Conservation (phyloP, 2,113 vertebrate species). For the Girardinichthys multiradiatus region DNA sequence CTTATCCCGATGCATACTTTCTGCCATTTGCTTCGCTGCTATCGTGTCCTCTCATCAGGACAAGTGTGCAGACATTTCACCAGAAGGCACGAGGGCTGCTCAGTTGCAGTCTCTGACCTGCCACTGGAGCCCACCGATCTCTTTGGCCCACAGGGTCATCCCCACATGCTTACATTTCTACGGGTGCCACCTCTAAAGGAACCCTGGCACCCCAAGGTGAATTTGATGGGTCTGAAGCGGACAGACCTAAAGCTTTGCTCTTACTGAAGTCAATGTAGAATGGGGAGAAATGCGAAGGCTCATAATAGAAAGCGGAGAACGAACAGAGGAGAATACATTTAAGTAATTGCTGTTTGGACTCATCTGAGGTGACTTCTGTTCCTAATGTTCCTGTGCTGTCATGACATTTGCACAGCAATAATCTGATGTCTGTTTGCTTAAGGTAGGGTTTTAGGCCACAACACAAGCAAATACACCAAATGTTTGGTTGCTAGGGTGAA, state of each 20-base stretch:
- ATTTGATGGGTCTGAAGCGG: conserved; percentile 45
- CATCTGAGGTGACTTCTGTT: conserved; percentile 5
- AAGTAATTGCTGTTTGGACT: conserved; percentile 48
- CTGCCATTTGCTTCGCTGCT: conserved; percentile 12
- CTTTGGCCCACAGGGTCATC: not conserved
- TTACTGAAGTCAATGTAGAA: conserved; percentile 44
- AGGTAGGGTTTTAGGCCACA: conserved; percentile 29
- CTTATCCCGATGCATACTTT: conserved; percentile 11
- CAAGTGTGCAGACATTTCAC: conserved; percentile 8
- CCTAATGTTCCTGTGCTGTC: conserved; percentile 16
- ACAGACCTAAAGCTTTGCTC: conserved; percentile 49
- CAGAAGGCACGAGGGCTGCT: conserved; percentile 3
- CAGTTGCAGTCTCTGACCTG: conserved; percentile 16
- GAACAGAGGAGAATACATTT: conserved; percentile 26
- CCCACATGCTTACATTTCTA: conserved; percentile 25
- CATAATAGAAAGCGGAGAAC: conserved; percentile 16
- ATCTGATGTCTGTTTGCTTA: conserved; percentile 38
- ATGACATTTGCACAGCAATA: not conserved
- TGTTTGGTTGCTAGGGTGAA: conserved; percentile 45
- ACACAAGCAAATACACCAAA: not conserved
- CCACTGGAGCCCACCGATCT: not conserved
- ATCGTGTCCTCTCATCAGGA: conserved; percentile 26
- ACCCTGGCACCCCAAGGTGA: conserved; percentile 42
- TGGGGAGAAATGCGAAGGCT: conserved; percentile 26
- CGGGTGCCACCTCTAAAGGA: conserved; percentile 7